These are phyloP conservation scores for Oncorhynchus tshawytscha DNA, from an alignment of 2,113 vertebrate species.

Conservation along the genomic window DNA sequence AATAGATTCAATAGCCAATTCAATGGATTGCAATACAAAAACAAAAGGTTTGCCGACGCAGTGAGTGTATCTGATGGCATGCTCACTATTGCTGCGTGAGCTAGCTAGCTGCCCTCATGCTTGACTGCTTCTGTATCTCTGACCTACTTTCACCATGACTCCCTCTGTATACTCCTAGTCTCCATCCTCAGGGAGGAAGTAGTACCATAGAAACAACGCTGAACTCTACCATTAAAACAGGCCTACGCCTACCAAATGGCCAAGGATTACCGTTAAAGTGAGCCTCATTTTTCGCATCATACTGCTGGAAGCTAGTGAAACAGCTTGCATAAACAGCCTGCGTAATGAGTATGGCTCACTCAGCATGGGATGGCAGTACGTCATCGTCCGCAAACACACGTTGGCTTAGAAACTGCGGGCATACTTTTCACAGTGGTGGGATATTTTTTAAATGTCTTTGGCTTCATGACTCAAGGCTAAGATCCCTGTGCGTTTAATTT, in stretches of 20 bases:
- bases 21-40: neutral
- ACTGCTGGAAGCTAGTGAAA: slow-evolving; percentile 14
- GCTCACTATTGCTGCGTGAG: slow-evolving; percentile 16
- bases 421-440: neutral
- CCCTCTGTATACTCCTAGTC: slow-evolving; percentile 11
- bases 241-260: slow-evolving; percentile 16
- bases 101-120: slow-evolving; percentile 58
- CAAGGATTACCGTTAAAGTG: slow-evolving; percentile 9
- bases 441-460: slow-evolving; percentile 12
- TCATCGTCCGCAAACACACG: neutral
- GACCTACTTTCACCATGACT: slow-evolving; percentile 69
- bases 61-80: neutral
- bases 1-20: neutral
- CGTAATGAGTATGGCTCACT: neutral
- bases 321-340: slow-evolving; percentile 19
- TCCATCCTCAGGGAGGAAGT: slow-evolving; percentile 22
- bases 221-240: slow-evolving; percentile 35
- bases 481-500: no score
- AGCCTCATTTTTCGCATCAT: slow-evolving; percentile 28
- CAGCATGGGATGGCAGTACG: neutral
- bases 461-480: slow-evolving; percentile 11
- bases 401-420: neutral
- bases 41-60: neutral
- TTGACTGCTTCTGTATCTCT: slow-evolving; percentile 59
- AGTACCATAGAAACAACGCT: slow-evolving; percentile 6